Evolutionary conservation across 2,797 vertebrate genomes (phyloP).

Genomic region (Muscicapa striata): DNA sequence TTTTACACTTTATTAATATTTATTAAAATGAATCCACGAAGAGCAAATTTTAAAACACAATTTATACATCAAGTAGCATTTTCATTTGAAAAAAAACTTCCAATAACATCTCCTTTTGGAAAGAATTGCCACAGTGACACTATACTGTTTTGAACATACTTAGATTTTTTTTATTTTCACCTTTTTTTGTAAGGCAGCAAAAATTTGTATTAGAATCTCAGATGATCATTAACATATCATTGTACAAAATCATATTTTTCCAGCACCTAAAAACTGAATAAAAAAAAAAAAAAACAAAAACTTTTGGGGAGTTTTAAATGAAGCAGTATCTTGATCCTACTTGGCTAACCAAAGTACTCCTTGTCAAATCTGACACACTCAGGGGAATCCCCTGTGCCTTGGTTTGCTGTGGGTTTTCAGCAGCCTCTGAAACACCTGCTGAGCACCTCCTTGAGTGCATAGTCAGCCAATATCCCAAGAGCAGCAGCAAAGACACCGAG

Average conservation of each 20-base stretch:
- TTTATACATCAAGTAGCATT: not conserved
- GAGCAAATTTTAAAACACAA: not conserved
- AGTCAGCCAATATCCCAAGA: not conserved
- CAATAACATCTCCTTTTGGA: not conserved
- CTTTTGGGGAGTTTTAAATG: not conserved
- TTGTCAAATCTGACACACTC: not conserved
- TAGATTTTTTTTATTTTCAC: not conserved
- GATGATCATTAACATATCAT: not conserved
- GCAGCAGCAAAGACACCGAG: accelerated
- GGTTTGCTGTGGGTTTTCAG: not conserved
- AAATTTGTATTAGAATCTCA: not conserved
- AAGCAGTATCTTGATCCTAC: not conserved
- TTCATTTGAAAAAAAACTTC: not conserved
- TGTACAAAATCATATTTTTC: not conserved
- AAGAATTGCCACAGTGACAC: not conserved
- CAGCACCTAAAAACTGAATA: not conserved
- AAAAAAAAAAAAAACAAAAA: not conserved
- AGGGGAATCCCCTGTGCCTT: not conserved
- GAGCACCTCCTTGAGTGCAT: not conserved
- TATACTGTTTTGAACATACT: not conserved
- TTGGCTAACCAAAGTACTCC: not conserved
- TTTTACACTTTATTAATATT: not conserved
- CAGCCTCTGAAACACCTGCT: not conserved
- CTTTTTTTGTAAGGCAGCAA: not conserved
- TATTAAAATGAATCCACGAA: not conserved